Percentiles rank a stretch among this genome's conserved stretches.
Evolutionary conservation across 1,140 invertebrate genomes (phyloP).

Genomic region (Archegozetes longisetosus): DNA sequence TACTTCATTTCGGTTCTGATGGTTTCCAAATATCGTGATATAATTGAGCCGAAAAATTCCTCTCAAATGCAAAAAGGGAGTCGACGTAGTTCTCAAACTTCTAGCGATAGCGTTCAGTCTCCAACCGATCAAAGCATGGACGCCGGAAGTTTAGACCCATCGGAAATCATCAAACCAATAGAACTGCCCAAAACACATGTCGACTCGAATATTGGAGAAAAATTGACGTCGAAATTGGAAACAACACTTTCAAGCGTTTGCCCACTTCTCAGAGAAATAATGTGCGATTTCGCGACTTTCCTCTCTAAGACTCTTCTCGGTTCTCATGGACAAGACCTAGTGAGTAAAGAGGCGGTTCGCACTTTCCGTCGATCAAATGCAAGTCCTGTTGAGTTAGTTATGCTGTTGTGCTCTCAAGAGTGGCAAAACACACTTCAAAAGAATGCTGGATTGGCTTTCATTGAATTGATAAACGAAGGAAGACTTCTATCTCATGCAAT

Average conservation of each 20-base stretch:
- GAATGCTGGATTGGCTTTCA: constrained; percentile 96
- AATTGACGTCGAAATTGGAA: constrained; percentile 13
- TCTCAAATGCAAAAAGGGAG: not conserved
- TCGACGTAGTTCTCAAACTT: not conserved
- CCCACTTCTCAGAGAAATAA: constrained; percentile 65
- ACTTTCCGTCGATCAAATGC: constrained; percentile 14
- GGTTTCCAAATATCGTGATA: constrained; percentile 98
- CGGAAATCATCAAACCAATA: not conserved
- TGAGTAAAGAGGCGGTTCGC: constrained; percentile 59
- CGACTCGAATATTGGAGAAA: constrained; percentile 10
- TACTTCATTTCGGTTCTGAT: constrained; percentile 99
- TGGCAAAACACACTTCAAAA: constrained; percentile 99
- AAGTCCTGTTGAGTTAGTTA: constrained; percentile 71
- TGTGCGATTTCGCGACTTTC: constrained; percentile 97
- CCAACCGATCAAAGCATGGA: not conserved
- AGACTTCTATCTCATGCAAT: constrained; percentile 92
- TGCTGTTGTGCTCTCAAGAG: constrained; percentile 97
- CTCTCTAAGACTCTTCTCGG: constrained; percentile 94
- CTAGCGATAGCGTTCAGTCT: not conserved
- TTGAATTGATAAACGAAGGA: constrained; percentile 98
- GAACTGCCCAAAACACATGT: not conserved
- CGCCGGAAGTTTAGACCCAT: not conserved
- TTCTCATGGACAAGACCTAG: constrained; percentile 93
- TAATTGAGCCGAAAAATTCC: constrained; percentile 66
- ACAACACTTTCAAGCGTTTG: constrained; percentile 16